Base-by-base conservation (phyloP, 2,888 invertebrate species). In the Gandaritis pyraliata region DNA sequence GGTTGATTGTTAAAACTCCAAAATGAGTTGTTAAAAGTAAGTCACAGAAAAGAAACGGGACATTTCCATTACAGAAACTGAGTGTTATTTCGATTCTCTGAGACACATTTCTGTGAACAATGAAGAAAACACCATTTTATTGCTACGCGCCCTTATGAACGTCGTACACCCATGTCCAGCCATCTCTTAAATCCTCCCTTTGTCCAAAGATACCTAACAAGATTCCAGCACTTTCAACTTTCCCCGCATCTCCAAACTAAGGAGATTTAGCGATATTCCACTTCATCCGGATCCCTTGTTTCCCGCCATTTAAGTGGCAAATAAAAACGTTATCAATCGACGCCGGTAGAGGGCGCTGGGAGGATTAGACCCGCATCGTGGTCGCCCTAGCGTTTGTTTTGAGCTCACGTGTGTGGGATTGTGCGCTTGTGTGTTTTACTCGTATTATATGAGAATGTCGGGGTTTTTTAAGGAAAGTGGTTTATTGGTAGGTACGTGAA, bases 281-380 rank as follows among this genome's bases (percentile, higher is more conserved):
- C 72, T 75, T 75, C 74, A 74, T 73, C 72, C 72, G 55, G 50
- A 64, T 73, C 77, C 77, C 77, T 78, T 74, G 78, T 77, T 77
- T 55, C 74, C 70, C 72, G 75, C 73, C 73, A 77, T 79, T 80
- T 74, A 77, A 78, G 80, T 78, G 78, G 77, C 77, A 80, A 81
- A 83, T 81, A 84, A 83, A 81, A 83, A 76, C 78, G 78, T 82
- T 83, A 83, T 83, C 83, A 82, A 78, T 78, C 75, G 77, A 61
- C 51, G 66, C 72, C 74, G 68, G 65, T 55, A 56, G 56, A 73
- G 74, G 73, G 72, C 74, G 72, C 66, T 68, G 45, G 29, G 46
- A 53, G 76, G 80, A 78, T 80, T 79, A 80, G 66, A 65, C 64
- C 70, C 66, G 71, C 66, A 73, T 68, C 47, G 66, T 65, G 72